Evolutionary conservation across 1,140 invertebrate genomes (phyloP).

Genomic region (Solenopsis fugax): DNA sequence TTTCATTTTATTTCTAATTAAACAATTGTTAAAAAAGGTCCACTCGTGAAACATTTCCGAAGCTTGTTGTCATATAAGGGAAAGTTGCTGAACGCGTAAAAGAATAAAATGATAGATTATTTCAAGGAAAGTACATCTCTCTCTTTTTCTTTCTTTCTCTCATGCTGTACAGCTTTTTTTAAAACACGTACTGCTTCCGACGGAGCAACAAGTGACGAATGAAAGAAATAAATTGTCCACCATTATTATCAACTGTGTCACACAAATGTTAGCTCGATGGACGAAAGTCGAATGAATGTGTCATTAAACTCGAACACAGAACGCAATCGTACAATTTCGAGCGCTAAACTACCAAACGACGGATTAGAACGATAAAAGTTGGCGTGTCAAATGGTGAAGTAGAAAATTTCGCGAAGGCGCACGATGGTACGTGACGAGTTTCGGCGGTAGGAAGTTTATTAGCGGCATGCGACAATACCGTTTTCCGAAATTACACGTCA

Average conservation of each 20-base stretch:
- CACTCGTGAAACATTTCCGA: not conserved
- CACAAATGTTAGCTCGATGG: slow-evolving; percentile 41
- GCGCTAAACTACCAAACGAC: not conserved
- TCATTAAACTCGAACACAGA: slow-evolving; percentile 45
- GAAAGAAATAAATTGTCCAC: slow-evolving; percentile 51
- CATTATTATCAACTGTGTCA: slow-evolving; percentile 11
- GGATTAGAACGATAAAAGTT: slow-evolving; percentile 25
- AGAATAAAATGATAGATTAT: slow-evolving; percentile 9
- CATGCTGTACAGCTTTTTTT: not conserved
- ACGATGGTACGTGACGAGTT: slow-evolving; percentile 30
- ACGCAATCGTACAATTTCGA: not conserved
- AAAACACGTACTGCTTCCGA: not conserved
- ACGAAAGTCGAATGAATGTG: slow-evolving; percentile 31
- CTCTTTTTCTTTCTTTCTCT: not conserved
- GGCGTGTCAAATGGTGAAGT: slow-evolving; percentile 41
- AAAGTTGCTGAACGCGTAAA: not conserved
- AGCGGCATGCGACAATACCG: slow-evolving; percentile 43
- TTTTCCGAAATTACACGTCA: slow-evolving; percentile 37
- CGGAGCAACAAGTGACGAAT: slow-evolving; percentile 52
- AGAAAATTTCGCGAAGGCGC: slow-evolving; percentile 46
- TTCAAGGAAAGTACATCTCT: slow-evolving; percentile 4
- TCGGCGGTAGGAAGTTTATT: slow-evolving; percentile 43
- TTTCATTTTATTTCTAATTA: not conserved
- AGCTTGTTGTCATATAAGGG: not conserved
- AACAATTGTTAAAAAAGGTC: not conserved